Evolutionary conservation across 2,888 invertebrate genomes (phyloP).

Genomic region (Phasia obesa): DNA sequence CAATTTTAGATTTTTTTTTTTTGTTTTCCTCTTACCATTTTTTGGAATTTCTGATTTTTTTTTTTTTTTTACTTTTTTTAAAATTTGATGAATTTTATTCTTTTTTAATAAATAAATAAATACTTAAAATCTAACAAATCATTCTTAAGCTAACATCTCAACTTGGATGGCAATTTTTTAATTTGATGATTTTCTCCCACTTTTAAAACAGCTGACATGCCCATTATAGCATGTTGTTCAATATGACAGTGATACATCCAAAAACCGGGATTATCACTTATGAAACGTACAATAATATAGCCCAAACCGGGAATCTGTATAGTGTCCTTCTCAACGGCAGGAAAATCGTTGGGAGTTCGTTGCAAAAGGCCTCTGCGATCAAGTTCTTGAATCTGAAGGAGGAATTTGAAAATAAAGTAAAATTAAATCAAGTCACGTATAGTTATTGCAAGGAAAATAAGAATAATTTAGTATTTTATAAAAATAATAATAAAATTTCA

Average conservation of each 20-base stretch:
- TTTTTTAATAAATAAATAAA: conserved; percentile 21
- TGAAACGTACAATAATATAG: conserved; percentile 79
- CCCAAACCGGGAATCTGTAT: conserved; percentile 79
- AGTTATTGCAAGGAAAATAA: too few relatives aligned
- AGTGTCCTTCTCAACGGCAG: conserved; percentile 79
- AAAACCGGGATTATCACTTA: conserved; percentile 80
- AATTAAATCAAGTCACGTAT: background rate
- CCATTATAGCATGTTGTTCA: conserved; percentile 76
- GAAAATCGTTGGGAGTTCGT: conserved; percentile 75
- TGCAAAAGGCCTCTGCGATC: conserved; percentile 76
- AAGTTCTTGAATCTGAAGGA: conserved; percentile 77
- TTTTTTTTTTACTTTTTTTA: too few relatives aligned
- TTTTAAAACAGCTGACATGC: conserved; percentile 79
- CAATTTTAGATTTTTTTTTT: too few relatives aligned
- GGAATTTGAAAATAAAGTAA: too few relatives aligned
- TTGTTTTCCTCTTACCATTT: too few relatives aligned
- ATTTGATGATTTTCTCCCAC: conserved; percentile 79
- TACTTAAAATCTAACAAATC: background rate
- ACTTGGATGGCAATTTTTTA: conserved; percentile 75
- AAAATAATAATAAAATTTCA: too few relatives aligned
- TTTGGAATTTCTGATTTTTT: too few relatives aligned
- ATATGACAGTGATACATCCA: conserved; percentile 80
- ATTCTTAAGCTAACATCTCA: conserved; percentile 74
- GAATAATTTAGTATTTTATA: too few relatives aligned
- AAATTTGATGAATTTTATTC: too few relatives aligned